Base-by-base conservation (phyloP, 2,888 invertebrate genomes). In the Synergus laeviventris region DNA sequence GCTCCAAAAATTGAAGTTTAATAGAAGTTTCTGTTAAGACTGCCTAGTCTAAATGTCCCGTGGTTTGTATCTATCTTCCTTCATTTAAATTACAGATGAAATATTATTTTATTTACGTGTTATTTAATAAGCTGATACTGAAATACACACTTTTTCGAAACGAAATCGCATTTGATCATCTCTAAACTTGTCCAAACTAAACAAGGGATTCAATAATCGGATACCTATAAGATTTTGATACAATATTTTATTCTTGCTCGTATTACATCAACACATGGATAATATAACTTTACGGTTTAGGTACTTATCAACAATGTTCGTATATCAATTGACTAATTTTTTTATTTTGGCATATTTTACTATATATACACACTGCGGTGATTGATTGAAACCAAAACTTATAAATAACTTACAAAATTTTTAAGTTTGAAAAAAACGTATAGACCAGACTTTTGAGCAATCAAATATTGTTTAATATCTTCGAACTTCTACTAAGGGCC, bases 21-120 rank as follows among this genome's bases (percentile, higher is more conserved):
- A 62, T 3, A 39, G 21, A 14, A 62, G 11, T 42, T 56, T 59
- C 38, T 45, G 18, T 59, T 31, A 38, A 24, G 76, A 56, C 54
- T 45, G 36, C 56, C 61, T 74, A 75, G 62, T 70, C 59, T 49
- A 49, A 49, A 49, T 14, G 45, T 59, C 1, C 14, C 21, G 12
- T 59, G 21, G 14, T 59, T 59, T 59, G 21, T 59, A 21, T 14
- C 49, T 18, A 14, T 14, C 24, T 59, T 24, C 56, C 56, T 12
- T 24, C 12, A 24, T 59, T 21, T 59, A 59, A 59, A 59, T 24
- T 59, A 14, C 56, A 59, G 56, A 24, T 59, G 24, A 59, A 59
- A 59, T 59, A 59, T 59, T 24, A 24, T 59, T 24, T 59, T 59
- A 12, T 59, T 59, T 21, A 14, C 12, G 21, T 59, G 21, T 59